A percentile compares a stretch with the other conserved stretches of the same genome.
These are phyloP conservation scores for Micronycteris hirsuta DNA, from an alignment of 2,113 vertebrate species.

Conservation along the genomic window DNA sequence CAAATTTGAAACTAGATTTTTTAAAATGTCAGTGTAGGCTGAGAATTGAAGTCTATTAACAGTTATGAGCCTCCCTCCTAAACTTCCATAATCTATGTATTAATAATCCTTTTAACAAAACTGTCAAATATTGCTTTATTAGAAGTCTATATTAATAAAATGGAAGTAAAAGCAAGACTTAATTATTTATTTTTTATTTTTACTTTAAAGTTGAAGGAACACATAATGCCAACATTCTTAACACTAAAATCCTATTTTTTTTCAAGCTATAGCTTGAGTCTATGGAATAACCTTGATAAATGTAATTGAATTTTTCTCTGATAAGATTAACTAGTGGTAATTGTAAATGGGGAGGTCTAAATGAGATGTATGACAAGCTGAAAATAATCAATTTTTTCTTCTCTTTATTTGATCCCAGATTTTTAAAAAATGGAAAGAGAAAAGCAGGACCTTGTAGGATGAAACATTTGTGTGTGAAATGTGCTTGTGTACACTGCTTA, in stretches of 20 bases:
- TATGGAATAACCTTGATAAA: slow-evolving; percentile 97
- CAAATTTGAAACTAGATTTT: slow-evolving; percentile 96
- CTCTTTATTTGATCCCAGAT: slow-evolving; percentile 59
- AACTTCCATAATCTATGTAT: slow-evolving; percentile 90
- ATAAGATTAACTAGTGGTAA: slow-evolving; percentile 97
- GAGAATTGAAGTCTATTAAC: slow-evolving; percentile 93
- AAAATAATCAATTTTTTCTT: slow-evolving; percentile 85
- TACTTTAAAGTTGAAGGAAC: slow-evolving; percentile 53
- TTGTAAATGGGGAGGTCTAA: slow-evolving; percentile 89
- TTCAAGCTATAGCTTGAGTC: slow-evolving; percentile 85
- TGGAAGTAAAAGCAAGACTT: slow-evolving; percentile 79
- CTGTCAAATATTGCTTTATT: slow-evolving; percentile 89
- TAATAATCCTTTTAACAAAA: slow-evolving; percentile 91
- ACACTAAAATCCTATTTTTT: slow-evolving; percentile 78
- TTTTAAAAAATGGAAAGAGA: slow-evolving; percentile 76
- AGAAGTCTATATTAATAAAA: slow-evolving; percentile 81
- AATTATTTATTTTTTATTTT: slow-evolving; percentile 84
- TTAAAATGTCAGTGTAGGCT: slow-evolving; percentile 96
- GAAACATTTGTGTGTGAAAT: slow-evolving; percentile 81
- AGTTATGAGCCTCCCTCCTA: slow-evolving; percentile 90
- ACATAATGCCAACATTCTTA: slow-evolving; percentile 80
- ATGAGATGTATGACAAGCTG: slow-evolving; percentile 87
- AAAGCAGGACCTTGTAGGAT: slow-evolving; percentile 79
- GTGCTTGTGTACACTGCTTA: slow-evolving; percentile 88
- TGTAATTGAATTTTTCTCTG: slow-evolving; percentile 97